Percentiles rank a stretch among this genome's conserved stretches.
phyloP scores from a whole-genome alignment of 1,140 invertebrate species.

The Drosophila setifemur region DNA sequence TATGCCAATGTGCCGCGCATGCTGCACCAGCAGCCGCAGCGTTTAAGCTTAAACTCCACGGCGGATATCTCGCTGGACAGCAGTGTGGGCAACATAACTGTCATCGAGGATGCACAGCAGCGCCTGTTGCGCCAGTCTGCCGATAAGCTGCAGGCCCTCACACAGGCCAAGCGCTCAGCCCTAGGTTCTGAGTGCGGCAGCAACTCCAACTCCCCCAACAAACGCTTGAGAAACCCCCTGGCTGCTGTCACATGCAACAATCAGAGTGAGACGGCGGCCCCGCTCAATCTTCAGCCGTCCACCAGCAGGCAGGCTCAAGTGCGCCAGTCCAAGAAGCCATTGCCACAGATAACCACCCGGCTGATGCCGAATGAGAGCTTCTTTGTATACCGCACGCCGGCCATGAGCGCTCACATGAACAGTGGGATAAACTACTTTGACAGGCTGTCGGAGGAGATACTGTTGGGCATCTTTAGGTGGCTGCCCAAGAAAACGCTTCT shows the following conservation, averaged over 20 bases:
- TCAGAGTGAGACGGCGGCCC: constrained; percentile 21
- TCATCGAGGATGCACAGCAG: constrained; percentile 44
- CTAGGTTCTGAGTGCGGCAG: constrained; percentile 36
- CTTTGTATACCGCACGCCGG: constrained; percentile 65
- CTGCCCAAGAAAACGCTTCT: constrained; percentile 90
- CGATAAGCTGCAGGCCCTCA: constrained; percentile 31
- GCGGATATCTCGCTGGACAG: constrained; percentile 48
- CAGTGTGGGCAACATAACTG: constrained; percentile 25
- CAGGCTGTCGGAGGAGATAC: constrained; percentile 91
- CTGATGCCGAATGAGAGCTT: constrained; percentile 44
- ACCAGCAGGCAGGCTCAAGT: constrained; percentile 64
- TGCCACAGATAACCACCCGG: not conserved
- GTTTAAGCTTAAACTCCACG: constrained; percentile 44
- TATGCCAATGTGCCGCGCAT: constrained; percentile 56
- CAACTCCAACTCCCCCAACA: constrained; percentile 65
- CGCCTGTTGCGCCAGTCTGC: constrained; percentile 24
- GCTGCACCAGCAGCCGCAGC: constrained; percentile 50
- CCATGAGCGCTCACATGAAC: constrained; percentile 48
- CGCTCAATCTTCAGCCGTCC: constrained; percentile 57
- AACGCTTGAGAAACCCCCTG: constrained; percentile 66
- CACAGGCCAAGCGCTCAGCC: constrained; percentile 42
- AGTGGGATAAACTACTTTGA: constrained; percentile 84
- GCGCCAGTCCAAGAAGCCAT: constrained; percentile 37
- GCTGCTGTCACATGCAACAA: constrained; percentile 52
- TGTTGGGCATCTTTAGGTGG: constrained; percentile 92